Percentiles rank a stretch among this genome's conserved stretches.
Evolutionary conservation across 2,113 vertebrate species (phyloP).

Genomic region (Heliornis fulica): DNA sequence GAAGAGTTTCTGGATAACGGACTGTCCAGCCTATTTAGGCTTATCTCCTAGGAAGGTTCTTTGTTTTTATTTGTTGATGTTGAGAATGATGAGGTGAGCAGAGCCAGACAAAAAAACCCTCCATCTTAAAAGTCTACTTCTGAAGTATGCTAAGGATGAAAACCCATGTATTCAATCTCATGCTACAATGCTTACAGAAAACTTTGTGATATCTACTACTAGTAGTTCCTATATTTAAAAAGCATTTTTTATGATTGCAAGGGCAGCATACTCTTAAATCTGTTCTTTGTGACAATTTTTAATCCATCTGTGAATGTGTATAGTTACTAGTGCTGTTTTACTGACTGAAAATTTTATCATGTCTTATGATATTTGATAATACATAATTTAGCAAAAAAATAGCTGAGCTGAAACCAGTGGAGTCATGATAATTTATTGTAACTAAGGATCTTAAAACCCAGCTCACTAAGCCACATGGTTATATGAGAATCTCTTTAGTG

Average conservation of each 20-base stretch:
- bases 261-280: neutral
- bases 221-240: neutral
- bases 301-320: neutral
- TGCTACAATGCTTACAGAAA: neutral
- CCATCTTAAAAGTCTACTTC: neutral
- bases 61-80: neutral
- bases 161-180: neutral
- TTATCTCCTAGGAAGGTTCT: neutral
- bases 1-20: neutral
- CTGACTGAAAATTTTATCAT: neutral
- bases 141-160: neutral
- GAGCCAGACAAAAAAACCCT: neutral
- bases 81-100: neutral
- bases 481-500: neutral
- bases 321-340: neutral
- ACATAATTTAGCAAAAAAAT: neutral
- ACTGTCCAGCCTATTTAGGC: neutral
- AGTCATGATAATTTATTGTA: neutral
- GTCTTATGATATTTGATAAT: neutral
- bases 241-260: neutral
- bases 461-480: neutral
- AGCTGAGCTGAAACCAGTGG: neutral
- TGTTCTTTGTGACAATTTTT: neutral
- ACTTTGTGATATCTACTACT: fast-evolving
- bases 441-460: neutral